A percentile compares a stretch with the other conserved stretches of the same genome.
These are phyloP conservation scores for Lucifuga dentata DNA, from an alignment of 2,113 vertebrate species.

Conservation along the genomic window DNA sequence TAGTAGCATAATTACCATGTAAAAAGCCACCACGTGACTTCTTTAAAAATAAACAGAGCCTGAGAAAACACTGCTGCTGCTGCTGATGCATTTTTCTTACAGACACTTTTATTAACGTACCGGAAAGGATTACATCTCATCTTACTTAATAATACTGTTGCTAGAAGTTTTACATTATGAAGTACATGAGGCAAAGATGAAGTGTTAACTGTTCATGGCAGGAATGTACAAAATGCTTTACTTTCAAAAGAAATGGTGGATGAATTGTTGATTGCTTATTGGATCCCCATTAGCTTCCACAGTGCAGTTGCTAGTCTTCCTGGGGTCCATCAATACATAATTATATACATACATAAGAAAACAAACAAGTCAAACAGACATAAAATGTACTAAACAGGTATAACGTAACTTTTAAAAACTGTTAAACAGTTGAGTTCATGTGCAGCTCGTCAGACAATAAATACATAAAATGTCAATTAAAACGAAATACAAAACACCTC, in stretches of 20 bases:
- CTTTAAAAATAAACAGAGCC: conserved; percentile 25
- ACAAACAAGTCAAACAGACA: no score
- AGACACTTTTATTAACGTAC: conserved; percentile 2
- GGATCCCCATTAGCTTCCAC: no score
- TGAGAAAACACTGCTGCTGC: background rate
- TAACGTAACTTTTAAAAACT: no score
- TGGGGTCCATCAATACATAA: no score
- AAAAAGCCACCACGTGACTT: conserved; percentile 41
- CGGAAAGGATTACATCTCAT: conserved; percentile 31
- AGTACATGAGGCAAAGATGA: conserved; percentile 27
- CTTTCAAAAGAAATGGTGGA: background rate
- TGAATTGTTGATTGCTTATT: no score
- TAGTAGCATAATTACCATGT: conserved; percentile 20
- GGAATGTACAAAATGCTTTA: conserved; percentile 24
- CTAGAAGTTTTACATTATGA: conserved; percentile 34
- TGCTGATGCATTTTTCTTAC: conserved; percentile 5
- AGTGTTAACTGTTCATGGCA: conserved; percentile 18
- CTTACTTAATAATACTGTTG: conserved; percentile 28
- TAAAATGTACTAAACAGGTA: no score
- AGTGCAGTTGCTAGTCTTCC: no score
- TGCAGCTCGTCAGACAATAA: no score
- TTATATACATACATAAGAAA: no score
- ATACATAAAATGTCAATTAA: no score
- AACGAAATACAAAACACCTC: no score
- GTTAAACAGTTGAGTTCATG: no score